Percentiles rank a stretch among this genome's conserved stretches.
phyloP scores from a whole-genome alignment of 2,797 vertebrate genomes.

The Telmatherina bonti region DNA sequence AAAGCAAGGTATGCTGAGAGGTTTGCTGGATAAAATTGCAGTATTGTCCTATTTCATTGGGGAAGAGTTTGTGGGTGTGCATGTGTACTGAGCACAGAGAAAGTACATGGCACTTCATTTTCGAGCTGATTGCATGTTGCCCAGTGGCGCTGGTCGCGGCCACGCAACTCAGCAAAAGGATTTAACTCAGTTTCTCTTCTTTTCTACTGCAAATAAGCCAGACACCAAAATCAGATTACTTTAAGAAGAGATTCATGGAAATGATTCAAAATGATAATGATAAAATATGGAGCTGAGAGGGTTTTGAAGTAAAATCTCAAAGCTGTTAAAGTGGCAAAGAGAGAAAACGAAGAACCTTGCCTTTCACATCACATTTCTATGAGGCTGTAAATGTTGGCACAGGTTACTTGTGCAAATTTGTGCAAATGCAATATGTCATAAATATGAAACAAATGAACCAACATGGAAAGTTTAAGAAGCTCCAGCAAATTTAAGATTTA shows the following conservation, averaged over 20 bases:
- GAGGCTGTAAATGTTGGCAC: constrained; percentile 43
- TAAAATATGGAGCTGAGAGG: constrained; percentile 51
- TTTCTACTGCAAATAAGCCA: constrained; percentile 64
- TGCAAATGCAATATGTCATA: constrained; percentile 50
- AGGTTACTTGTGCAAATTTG: constrained; percentile 46
- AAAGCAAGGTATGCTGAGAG: constrained; percentile 67
- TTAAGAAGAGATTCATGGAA: constrained; percentile 72
- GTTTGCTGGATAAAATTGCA: constrained; percentile 71
- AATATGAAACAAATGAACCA: constrained; percentile 50
- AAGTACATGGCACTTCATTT: constrained; percentile 66
- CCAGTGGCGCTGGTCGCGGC: constrained; percentile 56
- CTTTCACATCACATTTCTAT: constrained; percentile 49
- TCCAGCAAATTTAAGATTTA: no score
- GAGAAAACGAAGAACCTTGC: constrained; percentile 31
- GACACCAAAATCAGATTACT: constrained; percentile 70
- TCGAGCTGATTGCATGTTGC: constrained; percentile 61
- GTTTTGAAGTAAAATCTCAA: constrained; percentile 60
- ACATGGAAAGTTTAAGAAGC: constrained; percentile 33
- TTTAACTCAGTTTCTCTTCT: constrained; percentile 50
- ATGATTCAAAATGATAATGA: constrained; percentile 37
- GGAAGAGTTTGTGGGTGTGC: constrained; percentile 46
- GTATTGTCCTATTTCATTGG: constrained; percentile 73
- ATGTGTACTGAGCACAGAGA: constrained; percentile 20
- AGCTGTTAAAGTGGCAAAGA: constrained; percentile 35
- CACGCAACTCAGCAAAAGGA: constrained; percentile 61